Percentiles rank a stretch among this genome's conserved stretches.
Evolutionary conservation across 1,140 invertebrate genomes (phyloP).

Genomic region (Brachionus koreanus): DNA sequence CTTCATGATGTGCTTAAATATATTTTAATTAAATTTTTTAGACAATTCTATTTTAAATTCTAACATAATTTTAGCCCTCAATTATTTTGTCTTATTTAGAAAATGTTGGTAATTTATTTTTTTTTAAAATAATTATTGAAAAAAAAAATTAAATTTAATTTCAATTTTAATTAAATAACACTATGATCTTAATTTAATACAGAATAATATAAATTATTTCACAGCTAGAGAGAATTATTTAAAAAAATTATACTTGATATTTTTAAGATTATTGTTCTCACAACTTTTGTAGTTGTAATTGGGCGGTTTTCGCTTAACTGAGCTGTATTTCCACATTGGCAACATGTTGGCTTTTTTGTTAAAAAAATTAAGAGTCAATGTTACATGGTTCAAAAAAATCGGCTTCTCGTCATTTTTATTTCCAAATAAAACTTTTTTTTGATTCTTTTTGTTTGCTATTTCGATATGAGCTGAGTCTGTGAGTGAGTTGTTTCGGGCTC

Average conservation of each 20-base stretch:
- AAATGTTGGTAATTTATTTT: too few species aligned
- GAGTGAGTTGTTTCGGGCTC: neutral
- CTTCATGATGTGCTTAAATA: too few species aligned
- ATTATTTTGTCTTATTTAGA: too few species aligned
- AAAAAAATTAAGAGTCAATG: neutral
- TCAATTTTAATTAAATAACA: too few species aligned
- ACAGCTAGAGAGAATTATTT: too few species aligned
- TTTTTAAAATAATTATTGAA: too few species aligned
- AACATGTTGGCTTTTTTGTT: neutral
- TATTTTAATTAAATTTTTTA: too few species aligned
- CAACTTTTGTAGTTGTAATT: neutral
- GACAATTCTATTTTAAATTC: too few species aligned
- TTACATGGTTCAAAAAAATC: neutral
- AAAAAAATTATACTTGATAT: neutral
- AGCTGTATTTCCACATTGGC: constrained; percentile 28
- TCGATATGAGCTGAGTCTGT: neutral
- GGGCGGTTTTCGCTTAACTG: neutral
- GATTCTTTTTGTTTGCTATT: neutral
- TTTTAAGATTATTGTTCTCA: neutral
- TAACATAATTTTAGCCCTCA: too few species aligned
- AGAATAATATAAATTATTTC: too few species aligned
- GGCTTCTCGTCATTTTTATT: neutral
- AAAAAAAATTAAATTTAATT: too few species aligned
- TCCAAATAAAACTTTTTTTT: neutral
- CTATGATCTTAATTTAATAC: too few species aligned